Evolutionary conservation across 2,113 vertebrate genomes (phyloP), one percentile per base, ranked within the genome.

Genomic region (Haliaeetus leucogaster): DNA sequence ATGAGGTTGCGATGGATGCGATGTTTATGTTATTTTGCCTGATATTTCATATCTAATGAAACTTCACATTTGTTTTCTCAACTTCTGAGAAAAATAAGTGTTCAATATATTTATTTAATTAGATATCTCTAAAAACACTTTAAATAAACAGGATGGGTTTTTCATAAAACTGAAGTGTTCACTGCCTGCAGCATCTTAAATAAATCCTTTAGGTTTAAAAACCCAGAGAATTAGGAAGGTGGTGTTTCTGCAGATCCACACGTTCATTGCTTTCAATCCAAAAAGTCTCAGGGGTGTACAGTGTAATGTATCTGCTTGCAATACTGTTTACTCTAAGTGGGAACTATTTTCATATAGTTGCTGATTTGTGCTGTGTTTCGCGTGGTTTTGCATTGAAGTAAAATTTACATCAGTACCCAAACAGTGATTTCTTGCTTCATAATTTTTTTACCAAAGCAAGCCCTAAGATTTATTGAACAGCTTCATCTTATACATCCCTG

Each of bases 11-110:
- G 90, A 91, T 93, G 50, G 71, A 94, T 93, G 43, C 4, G 5
- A 56, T 95, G 83, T 93, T 97, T 92, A 76, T 84, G 78, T 78
- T 86, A 48, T 90, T 91, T 95, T 90, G 81, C 45, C 43, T 89
- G 40, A 61, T 95, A 90, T 83, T 96, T 95, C 79, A 42, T 59
- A 56, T 83, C 67, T 36, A 88, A 85, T 85, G 45, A 84, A 95
- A 89, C 48, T 34, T 82, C 43, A 45, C 19, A 27, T 94, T 94
- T 94, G 10, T 76, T 89, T 89, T 89, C 83, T 86, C 48, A 74
- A 79, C 34, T 67, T 36, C 36, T 34, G 45, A 86, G 32, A 71
- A 83, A 72, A 96, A 47, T 16, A 61, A 76, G 1, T 18, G 47
- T 88, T 85, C 32, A 18, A 20, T 70, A 18, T 53, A 42, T 70